These are phyloP conservation scores for Leptatherina wallacei DNA, from an alignment of 2,797 vertebrate genomes.

Conservation along the genomic window DNA sequence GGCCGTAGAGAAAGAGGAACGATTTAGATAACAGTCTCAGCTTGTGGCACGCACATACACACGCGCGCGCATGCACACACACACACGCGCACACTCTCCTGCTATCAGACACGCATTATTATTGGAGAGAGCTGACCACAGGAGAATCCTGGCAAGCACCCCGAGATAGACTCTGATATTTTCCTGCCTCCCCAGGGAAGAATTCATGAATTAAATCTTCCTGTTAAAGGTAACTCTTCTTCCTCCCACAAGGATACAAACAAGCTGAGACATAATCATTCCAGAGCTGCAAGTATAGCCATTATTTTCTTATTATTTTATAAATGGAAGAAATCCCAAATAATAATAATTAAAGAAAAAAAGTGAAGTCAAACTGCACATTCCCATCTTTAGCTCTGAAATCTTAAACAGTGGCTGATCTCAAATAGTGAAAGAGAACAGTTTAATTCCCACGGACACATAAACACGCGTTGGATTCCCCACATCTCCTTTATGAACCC, in stretches of 20 bases:
- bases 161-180: conserved; percentile 58
- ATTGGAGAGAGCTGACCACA: conserved; percentile 71
- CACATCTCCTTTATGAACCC: conserved; percentile 35
- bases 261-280: conserved; percentile 14
- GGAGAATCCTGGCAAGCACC: conserved; percentile 67
- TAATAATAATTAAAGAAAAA: not conserved
- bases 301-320: not conserved
- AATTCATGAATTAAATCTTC: conserved; percentile 69
- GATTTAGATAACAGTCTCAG: conserved; percentile 81
- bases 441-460: not conserved
- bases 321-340: not conserved
- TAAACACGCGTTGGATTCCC: conserved; percentile 42
- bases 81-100: conserved; percentile 29
- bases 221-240: conserved; percentile 60
- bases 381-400: not conserved
- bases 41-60: conserved; percentile 62
- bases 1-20: conserved; percentile 62
- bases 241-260: conserved; percentile 50
- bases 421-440: not conserved
- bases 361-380: not conserved
- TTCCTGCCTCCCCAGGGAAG: conserved; percentile 62
- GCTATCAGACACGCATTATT: conserved; percentile 72
- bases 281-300: not conserved
- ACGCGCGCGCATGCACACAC: conserved; percentile 2
- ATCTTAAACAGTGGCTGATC: not conserved